Base-by-base conservation (phyloP, 2,797 vertebrate species). In the Danionella dracula region DNA sequence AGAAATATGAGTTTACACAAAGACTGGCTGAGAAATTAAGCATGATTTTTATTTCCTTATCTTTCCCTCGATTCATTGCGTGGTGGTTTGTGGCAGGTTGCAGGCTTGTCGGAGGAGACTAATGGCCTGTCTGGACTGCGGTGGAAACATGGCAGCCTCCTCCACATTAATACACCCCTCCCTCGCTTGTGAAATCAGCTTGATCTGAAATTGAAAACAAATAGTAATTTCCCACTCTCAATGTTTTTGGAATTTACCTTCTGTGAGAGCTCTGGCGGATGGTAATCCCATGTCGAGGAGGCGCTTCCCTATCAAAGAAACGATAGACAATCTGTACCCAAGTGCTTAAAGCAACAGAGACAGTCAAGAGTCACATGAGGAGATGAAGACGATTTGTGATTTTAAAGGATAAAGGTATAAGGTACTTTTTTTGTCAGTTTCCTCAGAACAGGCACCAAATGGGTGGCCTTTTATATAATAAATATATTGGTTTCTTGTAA, bases 181-280 rank as follows among this genome's bases (percentile, higher is more conserved):
- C 74, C 75, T 75, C 73, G 58, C 55, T 80, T 77, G 76, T 74
- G 67, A 76, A 83, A 85, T 85, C 84, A 81, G 77, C 76, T 73
- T 80, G 81, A 86, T 85, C 85, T 85, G 80, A 86, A 89, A 88
- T 88, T 89, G 85, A 87, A 89, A 89, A 87, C 85, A 87, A 87
- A 87, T 83, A 86, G 75, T 87, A 76, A 85, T 87, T 84, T 86
- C 75, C 84, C 83, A 84, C 83, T 82, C 79, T 78, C 73, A 79
- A 49, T 57, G 69, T 72, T 72, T 53, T 40, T 56, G 62, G 53
- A 54, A 57, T 77, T 65, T 77, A 72, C 51, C 46, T 66, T 59
- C 60, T 8, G 44, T 35, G 44, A 49, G 20, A 31, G 38, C 46
- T 60, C 31, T 12, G 23, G 10, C 37, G n/a, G 5, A 34, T 32